Percentiles rank a stretch among this genome's conserved stretches.
Conservation (phyloP, 2,888 invertebrate genomes). For the Agrotis clavis region DNA sequence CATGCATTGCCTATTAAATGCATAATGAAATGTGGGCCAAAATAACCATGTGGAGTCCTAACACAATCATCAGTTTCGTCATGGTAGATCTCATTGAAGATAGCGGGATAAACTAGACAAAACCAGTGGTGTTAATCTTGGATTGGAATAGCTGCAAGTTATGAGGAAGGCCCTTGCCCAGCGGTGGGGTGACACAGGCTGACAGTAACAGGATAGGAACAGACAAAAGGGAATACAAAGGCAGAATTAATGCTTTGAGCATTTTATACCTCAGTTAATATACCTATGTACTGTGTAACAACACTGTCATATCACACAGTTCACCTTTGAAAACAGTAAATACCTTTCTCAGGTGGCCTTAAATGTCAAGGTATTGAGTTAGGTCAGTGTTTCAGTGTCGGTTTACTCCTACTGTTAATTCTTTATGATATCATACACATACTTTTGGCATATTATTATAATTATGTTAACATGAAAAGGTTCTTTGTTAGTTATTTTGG, state of each 20-base stretch:
- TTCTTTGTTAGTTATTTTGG: neutral
- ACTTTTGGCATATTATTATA: neutral
- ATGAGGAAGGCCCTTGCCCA: too few relatives aligned
- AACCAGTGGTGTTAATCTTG: too few relatives aligned
- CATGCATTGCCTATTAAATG: too few relatives aligned
- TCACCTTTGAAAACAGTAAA: slow-evolving; percentile 27
- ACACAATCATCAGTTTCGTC: too few relatives aligned
- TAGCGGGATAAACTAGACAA: too few relatives aligned
- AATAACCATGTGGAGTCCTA: too few relatives aligned
- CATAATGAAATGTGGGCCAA: too few relatives aligned
- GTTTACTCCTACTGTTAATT: slow-evolving; percentile 11
- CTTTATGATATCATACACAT: slow-evolving; percentile 15
- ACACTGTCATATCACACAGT: slow-evolving; percentile 1
- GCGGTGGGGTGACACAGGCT: too few relatives aligned
- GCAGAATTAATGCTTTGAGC: neutral
- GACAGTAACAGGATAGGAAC: too few relatives aligned
- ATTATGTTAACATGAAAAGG: neutral
- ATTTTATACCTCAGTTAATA: neutral
- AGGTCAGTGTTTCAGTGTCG: slow-evolving; percentile 38
- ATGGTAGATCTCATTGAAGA: too few relatives aligned
- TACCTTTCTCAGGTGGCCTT: slow-evolving; percentile 13
- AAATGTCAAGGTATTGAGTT: slow-evolving; percentile 46
- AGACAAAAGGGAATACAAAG: too few relatives aligned
- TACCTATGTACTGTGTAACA: neutral
- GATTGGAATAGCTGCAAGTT: too few relatives aligned